Evolutionary conservation across 1,140 invertebrate genomes (phyloP), one percentile per base, ranked within the genome.

Genomic region (Phortica variegata): DNA sequence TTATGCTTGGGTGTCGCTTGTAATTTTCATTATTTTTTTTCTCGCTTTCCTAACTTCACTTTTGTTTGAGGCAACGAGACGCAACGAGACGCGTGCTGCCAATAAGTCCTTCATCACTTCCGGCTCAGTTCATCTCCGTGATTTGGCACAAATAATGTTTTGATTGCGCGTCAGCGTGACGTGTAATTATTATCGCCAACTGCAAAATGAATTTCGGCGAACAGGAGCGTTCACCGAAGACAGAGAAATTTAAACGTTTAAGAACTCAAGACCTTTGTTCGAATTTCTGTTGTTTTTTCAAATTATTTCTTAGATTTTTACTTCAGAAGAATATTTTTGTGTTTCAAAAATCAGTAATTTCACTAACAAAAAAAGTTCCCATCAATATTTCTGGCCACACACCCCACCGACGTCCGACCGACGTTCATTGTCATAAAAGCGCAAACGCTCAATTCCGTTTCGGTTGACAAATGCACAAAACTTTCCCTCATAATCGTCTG

Each of bases 71-170:
- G n/a, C n/a, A n/a, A n/a, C n/a, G n/a, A n/a, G n/a, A n/a, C n/a
- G n/a, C n/a, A n/a, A n/a, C n/a, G n/a, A n/a, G n/a, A n/a, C n/a
- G 70, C 70, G 70, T 73, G 70, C 66, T 65, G 70, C 63, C 70
- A 73, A 73, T 73, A 70, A 73, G 63, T 70, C 61, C 70, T 73
- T 73, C 66, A 73, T 73, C 70, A 73, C 70, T 73, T 73, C 70
- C 70, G 65, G 65, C 58, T 73, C 58, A 73, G 70, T 73, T 70
- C 65, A 73, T 57, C 47, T 68, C 58, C 65, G 70, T 73, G 70
- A 73, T 70, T 70, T 70, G 54, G 70, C 65, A 73, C 65, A 73
- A 73, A 70, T 70, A 65, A 65, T 72, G 68, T 73, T 73, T 73
- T 73, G 70, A 73, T 73, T 73, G 60, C 65, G 61, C 65, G 66